These are phyloP conservation scores for Caradrina kadenii DNA, from an alignment of 2,888 invertebrate species.

Conservation along the genomic window DNA sequence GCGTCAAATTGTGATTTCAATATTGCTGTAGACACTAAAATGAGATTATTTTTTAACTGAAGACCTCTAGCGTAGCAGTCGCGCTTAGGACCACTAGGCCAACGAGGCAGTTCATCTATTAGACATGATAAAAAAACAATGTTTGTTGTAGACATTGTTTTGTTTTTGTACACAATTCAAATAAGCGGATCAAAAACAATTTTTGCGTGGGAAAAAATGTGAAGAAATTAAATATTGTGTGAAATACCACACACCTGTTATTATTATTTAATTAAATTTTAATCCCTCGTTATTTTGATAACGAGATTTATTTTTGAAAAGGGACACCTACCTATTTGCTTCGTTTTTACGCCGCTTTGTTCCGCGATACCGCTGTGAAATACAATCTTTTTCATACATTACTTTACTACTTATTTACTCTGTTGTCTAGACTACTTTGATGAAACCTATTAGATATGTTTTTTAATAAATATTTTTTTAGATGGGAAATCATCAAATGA, in stretches of 20 bases:
- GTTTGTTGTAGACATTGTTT: background rate
- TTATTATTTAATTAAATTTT: constrained; percentile 8
- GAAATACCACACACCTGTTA: constrained; percentile 13
- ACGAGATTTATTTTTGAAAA: background rate
- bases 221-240: background rate
- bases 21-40: constrained; percentile 1
- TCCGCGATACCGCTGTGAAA: background rate
- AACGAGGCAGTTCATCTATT: too few species aligned
- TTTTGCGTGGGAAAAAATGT: background rate
- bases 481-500: too few species aligned
- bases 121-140: background rate
- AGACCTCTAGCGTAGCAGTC: too few species aligned
- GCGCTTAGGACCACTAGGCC: too few species aligned
- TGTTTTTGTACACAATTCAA: background rate
- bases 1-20: constrained; percentile 28
- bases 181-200: background rate
- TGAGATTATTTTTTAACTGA: constrained; percentile 1
- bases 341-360: background rate
- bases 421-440: background rate
- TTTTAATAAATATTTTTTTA: too few species aligned
- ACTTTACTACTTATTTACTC: too few species aligned
- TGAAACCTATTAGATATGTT: too few species aligned
- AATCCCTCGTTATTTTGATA: constrained; percentile 11
- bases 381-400: background rate
- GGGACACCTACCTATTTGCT: background rate